These are phyloP conservation scores for Chirona hameri DNA, from an alignment of 2,888 invertebrate species.

Conservation along the genomic window DNA sequence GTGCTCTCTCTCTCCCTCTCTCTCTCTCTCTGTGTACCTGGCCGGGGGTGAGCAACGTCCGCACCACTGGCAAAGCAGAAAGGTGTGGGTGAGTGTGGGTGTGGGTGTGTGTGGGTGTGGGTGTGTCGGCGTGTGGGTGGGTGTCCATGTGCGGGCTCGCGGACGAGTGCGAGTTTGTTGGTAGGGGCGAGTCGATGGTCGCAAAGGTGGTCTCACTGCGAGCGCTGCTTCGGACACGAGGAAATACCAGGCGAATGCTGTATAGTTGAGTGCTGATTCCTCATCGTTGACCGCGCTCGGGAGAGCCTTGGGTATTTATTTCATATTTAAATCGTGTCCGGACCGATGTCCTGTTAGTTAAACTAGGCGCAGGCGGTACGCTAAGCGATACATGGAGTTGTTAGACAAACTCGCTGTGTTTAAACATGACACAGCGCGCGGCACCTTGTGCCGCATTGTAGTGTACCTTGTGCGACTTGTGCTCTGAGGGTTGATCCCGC, in stretches of 20 bases:
- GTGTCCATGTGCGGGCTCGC: not conserved
- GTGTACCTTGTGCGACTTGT: too few species aligned
- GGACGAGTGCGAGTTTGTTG: too few species aligned
- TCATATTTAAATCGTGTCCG: slow-evolving; percentile 5
- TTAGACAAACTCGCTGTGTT: too few species aligned
- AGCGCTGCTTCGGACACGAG: not conserved
- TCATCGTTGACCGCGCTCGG: not conserved
- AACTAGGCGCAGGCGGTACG: not conserved
- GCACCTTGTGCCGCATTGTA: too few species aligned
- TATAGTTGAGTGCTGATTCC: not conserved
- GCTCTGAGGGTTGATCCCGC: too few species aligned
- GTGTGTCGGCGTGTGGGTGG: not conserved
- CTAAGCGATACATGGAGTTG: not conserved
- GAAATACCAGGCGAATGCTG: not conserved
- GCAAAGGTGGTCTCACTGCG: not conserved
- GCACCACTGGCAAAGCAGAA: too few species aligned
- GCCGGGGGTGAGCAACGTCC: too few species aligned
- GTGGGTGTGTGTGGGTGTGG: not conserved
- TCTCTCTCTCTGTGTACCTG: too few species aligned
- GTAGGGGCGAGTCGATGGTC: too few species aligned
- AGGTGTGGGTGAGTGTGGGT: not conserved
- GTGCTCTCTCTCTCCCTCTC: not conserved
- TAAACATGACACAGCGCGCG: too few species aligned
- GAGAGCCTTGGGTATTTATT: slow-evolving; percentile 11
- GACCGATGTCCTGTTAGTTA: not conserved